phyloP scores from a whole-genome alignment of 2,888 invertebrate species.

The Euspilapteryx auroguttella region DNA sequence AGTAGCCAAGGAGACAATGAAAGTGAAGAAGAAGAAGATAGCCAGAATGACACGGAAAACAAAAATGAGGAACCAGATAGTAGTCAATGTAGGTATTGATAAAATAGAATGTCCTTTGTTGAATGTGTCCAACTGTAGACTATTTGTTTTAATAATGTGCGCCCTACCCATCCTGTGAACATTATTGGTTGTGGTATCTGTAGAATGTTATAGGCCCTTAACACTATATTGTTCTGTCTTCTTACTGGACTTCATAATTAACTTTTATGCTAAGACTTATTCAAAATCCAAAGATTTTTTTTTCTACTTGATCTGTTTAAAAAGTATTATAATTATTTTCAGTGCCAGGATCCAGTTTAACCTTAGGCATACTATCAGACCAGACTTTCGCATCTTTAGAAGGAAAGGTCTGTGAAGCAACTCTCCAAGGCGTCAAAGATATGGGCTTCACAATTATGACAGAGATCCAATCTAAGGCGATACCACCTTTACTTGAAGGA shows the following conservation, averaged over 20 bases:
- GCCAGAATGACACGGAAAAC: conserved; percentile 16
- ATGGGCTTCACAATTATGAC: conserved; percentile 97
- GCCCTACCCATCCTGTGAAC: too few relatives aligned
- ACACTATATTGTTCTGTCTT: too few relatives aligned
- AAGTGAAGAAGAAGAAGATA: conserved; percentile 18
- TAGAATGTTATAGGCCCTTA: too few relatives aligned
- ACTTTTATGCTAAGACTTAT: too few relatives aligned
- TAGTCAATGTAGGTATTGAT: conserved; percentile 24
- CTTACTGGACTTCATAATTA: too few relatives aligned
- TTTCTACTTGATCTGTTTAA: too few relatives aligned
- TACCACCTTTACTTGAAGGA: conserved; percentile 88
- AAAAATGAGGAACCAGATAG: conserved; percentile 10
- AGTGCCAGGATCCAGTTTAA: conserved; percentile 68
- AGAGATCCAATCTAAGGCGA: conserved; percentile 89
- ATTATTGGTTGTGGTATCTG: too few relatives aligned
- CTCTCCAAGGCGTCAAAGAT: conserved; percentile 80
- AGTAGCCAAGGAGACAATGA: conserved; percentile 15
- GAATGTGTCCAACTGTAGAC: too few relatives aligned
- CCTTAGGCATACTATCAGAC: conserved; percentile 63
- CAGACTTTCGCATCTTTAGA: conserved; percentile 60
- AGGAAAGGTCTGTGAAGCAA: conserved; percentile 76
- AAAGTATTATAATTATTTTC: too few relatives aligned
- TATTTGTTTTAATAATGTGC: too few relatives aligned
- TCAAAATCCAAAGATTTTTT: too few relatives aligned
- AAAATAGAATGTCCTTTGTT: too few relatives aligned